Evolutionary conservation across 2,113 vertebrate species (phyloP).

Genomic region (Amblyopsis rosae): DNA sequence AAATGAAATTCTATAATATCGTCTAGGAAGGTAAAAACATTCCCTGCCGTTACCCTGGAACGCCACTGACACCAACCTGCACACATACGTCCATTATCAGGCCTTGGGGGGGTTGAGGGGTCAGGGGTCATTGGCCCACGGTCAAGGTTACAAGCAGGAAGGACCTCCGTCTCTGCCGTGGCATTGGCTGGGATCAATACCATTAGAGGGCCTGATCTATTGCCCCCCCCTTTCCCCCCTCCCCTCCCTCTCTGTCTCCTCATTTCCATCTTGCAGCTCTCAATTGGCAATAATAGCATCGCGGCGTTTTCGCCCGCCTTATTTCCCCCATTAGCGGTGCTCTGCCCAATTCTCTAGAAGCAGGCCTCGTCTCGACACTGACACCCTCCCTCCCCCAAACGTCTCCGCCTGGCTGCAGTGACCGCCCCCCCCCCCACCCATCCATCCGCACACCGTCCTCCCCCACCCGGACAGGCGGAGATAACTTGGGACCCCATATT

Average conservation of each 20-base stretch:
- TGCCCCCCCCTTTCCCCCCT: constrained; percentile 38
- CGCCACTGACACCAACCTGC: constrained; percentile 89
- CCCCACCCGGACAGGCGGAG: constrained; percentile 60
- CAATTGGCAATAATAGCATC: constrained; percentile 27
- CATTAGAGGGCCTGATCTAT: constrained; percentile 83
- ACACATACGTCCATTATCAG: constrained; percentile 85
- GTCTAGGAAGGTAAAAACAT: constrained; percentile 86
- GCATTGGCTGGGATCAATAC: constrained; percentile 89
- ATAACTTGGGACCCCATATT: constrained; percentile 73
- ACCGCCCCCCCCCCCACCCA: constrained; percentile 16
- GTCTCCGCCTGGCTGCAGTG: neutral
- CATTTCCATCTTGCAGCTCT: constrained; percentile 1
- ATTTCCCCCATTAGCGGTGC: neutral
- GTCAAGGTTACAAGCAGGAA: constrained; percentile 89
- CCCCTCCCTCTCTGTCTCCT: constrained; percentile 7
- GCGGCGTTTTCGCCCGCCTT: constrained; percentile 32
- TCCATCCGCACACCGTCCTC: no score
- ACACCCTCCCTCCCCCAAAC: constrained; percentile 32
- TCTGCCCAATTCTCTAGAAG: constrained; percentile 46
- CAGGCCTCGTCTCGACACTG: constrained; percentile 67
- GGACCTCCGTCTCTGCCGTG: constrained; percentile 83
- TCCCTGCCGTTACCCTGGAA: constrained; percentile 79
- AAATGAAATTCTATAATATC: no score
- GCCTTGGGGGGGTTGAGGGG: constrained; percentile 22
- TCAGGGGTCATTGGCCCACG: constrained; percentile 81